Evolutionary conservation across 2,888 invertebrate genomes (phyloP), one percentile per base, ranked within the genome.

Genomic region (Leucophenga maculata): DNA sequence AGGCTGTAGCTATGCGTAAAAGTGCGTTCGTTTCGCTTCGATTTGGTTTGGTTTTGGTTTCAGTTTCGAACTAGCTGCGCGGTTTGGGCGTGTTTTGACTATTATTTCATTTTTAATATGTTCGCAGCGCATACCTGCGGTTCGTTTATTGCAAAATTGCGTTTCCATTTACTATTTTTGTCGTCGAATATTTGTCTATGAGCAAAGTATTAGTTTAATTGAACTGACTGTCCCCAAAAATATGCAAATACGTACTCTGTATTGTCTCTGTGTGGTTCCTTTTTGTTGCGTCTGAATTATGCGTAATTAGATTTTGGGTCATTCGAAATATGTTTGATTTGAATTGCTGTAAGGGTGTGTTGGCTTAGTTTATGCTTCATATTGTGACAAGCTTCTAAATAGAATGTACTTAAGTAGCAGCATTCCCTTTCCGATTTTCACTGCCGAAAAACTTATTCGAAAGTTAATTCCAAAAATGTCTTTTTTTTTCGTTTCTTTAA

Each of bases 81-180:
- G n/a, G 59, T 32, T 59, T 26, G 59, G 59, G 31, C 18, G 59
- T 31, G 59, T 59, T 13, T 59, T 59, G 16, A 9, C 6, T 9
- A 39, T 39, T 31, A 22, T 31, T 31, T 59, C 32, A n/a, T 13
- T 59, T 32, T 59, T 26, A 54, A 54, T 54, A 54, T 54, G 54
- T 18, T 26, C 26, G 26, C 39, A 11, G 55, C 59, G 59, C 59
- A 26, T 31, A 31, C 59, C 59, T 59, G 59, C 3, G n/a, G 32
- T 59, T 59, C 39, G 39, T 59, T 59, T 59, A 59, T 59, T 32
- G 59, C 59, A 59, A 59, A 59, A 59, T 59, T 59, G 59, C 59
- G 59, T 59, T 59, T 59, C 16, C 59, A 59, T 59, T 59, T 32
- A 59, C 32, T 32, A 59, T 57, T 22, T 57, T 26, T n/a, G 13